Conservation (phyloP, 2,888 invertebrate species). For the Drosophila paranaensis region DNA sequence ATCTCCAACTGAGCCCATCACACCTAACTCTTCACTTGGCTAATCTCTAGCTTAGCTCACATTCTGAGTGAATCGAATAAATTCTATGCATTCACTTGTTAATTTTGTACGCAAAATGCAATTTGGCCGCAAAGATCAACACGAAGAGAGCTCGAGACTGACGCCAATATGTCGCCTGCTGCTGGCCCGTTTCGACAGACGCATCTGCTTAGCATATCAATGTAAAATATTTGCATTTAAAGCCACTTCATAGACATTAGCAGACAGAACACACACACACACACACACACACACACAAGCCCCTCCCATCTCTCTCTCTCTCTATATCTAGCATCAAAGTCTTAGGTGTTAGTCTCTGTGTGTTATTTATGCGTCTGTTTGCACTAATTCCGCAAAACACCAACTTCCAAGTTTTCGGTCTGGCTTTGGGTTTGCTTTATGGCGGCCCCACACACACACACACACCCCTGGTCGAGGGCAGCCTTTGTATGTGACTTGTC, state of each 20-base stretch:
- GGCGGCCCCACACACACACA: slow-evolving; percentile 39
- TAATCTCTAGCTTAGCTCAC: not conserved
- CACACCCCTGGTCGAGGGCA: slow-evolving; percentile 18
- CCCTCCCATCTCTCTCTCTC: not conserved
- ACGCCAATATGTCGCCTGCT: slow-evolving; percentile 23
- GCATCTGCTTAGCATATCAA: slow-evolving; percentile 77
- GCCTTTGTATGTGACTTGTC: slow-evolving; percentile 29
- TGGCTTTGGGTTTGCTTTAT: slow-evolving; percentile 55
- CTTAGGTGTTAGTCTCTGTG: slow-evolving; percentile 62
- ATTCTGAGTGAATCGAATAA: not conserved
- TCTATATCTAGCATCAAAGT: slow-evolving; percentile 48
- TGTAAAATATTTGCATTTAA: slow-evolving; percentile 62
- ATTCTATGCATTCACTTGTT: slow-evolving; percentile 46
- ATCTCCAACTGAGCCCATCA: not conserved
- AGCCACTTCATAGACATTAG: slow-evolving; percentile 72
- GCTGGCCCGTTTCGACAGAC: slow-evolving; percentile 44
- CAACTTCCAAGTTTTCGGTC: slow-evolving; percentile 38
- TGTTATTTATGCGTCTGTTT: slow-evolving; percentile 80
- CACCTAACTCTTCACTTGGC: not conserved
- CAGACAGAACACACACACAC: slow-evolving; percentile 34
- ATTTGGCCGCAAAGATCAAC: slow-evolving; percentile 39
- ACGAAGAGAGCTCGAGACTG: slow-evolving; percentile 23
- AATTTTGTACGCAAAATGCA: slow-evolving; percentile 44
- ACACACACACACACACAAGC: not conserved
- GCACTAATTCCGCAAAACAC: slow-evolving; percentile 69